Evolutionary conservation across 2,888 invertebrate genomes (phyloP).

Genomic region (Punctoribates punctum): DNA sequence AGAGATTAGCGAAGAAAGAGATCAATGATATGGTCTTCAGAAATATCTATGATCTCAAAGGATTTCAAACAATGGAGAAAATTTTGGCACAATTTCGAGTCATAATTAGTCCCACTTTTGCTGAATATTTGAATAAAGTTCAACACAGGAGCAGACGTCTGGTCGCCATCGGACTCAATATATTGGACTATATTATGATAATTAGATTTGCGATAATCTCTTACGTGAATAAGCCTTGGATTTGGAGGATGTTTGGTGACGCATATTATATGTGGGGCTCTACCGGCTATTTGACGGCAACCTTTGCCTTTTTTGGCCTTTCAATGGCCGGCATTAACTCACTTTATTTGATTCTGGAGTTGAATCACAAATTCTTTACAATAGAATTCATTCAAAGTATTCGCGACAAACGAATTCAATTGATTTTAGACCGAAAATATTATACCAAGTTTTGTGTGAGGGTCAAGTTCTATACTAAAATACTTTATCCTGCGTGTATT

Average conservation of each 20-base stretch:
- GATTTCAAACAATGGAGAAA: neutral
- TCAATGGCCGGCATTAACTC: neutral
- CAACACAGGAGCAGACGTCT: neutral
- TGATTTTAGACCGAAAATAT: neutral
- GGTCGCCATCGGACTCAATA: neutral
- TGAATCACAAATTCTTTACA: neutral
- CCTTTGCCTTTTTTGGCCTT: neutral
- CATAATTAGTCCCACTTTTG: neutral
- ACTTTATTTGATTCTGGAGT: neutral
- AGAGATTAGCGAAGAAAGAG: too few relatives aligned
- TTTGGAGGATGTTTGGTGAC: conserved; percentile 4
- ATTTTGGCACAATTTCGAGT: neutral
- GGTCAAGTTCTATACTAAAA: neutral
- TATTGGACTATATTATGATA: neutral
- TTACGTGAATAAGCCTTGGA: neutral
- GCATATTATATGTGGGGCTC: neutral
- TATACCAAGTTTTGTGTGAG: neutral
- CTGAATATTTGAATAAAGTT: neutral
- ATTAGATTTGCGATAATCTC: neutral
- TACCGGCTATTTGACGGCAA: neutral
- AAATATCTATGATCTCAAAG: neutral
- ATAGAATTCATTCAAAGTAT: neutral
- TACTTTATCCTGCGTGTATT: neutral
- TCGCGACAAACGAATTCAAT: too few relatives aligned
- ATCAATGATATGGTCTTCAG: neutral